Conservation (phyloP, 2,113 vertebrate species). For the Saccopteryx bilineata region DNA sequence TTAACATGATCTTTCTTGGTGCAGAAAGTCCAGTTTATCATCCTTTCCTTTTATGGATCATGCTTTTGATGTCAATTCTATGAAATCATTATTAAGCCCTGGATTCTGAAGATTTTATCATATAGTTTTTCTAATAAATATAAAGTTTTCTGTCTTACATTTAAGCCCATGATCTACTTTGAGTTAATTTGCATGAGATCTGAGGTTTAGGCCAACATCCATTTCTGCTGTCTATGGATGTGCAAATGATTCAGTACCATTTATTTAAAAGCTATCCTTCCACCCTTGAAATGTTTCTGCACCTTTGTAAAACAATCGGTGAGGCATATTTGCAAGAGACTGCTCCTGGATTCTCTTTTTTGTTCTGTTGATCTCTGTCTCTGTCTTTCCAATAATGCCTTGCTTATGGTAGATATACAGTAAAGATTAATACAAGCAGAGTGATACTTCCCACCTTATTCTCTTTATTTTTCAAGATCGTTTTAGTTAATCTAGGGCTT, state of each 20-base stretch:
- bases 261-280: not conserved
- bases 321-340: not conserved
- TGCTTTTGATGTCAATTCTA: not conserved
- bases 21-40: not conserved
- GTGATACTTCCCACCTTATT: not conserved
- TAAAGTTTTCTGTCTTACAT: not conserved
- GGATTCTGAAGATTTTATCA: not conserved
- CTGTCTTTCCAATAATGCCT: not conserved
- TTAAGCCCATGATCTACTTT: conserved; percentile 6
- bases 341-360: not conserved
- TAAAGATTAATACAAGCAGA: not conserved
- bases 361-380: not conserved
- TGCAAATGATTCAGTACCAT: not conserved
- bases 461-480: not conserved
- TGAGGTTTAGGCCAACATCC: conserved; percentile 7
- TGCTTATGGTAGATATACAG: not conserved
- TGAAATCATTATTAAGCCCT: not conserved
- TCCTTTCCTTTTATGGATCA: not conserved
- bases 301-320: not conserved
- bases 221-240: not conserved
- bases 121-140: not conserved
- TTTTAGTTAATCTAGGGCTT: not conserved
- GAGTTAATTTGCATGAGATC: not conserved
- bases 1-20: not conserved
- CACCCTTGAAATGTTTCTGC: not conserved